Conservation (phyloP, 2,113 vertebrate genomes). For the Myrmophylax atrothorax region DNA sequence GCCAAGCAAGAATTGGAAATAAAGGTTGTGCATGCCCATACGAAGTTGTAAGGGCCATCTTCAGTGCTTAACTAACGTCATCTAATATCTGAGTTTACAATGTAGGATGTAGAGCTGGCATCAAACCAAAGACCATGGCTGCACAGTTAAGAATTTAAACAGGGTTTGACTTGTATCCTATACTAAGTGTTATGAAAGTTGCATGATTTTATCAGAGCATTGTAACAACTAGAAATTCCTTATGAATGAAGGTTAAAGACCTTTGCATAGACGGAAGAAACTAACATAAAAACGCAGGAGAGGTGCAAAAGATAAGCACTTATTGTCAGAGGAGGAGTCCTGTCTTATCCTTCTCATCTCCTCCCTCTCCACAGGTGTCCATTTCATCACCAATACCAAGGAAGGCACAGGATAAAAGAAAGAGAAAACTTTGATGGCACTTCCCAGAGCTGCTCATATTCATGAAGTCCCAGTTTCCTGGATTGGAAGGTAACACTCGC, state of each 20-base stretch:
- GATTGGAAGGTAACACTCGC: background rate
- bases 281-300: background rate
- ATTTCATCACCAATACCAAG: background rate
- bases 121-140: background rate
- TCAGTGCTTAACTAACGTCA: background rate
- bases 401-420: background rate
- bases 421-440: background rate
- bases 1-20: background rate
- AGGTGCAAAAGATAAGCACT: background rate
- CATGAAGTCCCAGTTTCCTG: background rate
- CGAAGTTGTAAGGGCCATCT: background rate
- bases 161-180: background rate
- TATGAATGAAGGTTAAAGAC: background rate
- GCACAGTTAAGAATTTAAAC: background rate
- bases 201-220: background rate
- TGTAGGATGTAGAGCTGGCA: background rate
- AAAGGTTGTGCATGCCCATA: background rate
- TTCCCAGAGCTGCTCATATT: background rate
- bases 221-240: background rate
- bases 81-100: background rate
- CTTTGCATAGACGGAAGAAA: background rate
- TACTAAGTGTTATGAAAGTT: background rate
- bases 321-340: background rate
- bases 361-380: rapidly evolving
- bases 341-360: background rate